Evolutionary conservation across 1,140 invertebrate genomes (phyloP).

Genomic region (Drosophila lacertosa): DNA sequence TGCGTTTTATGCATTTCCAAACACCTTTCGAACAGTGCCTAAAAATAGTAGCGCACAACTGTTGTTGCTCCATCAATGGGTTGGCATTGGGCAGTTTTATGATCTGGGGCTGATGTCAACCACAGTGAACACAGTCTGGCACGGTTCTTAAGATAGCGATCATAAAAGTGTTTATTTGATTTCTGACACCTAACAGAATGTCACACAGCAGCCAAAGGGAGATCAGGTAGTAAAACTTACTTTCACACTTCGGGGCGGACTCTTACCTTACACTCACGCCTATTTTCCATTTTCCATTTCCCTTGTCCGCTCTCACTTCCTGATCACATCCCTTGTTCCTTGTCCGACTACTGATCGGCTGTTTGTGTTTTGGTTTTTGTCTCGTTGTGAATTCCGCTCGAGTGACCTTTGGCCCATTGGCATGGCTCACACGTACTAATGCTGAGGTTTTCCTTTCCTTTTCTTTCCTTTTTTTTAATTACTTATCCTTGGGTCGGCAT

Average conservation of each 20-base stretch:
- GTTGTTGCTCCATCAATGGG: constrained; percentile 38
- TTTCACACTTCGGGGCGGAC: constrained; percentile 33
- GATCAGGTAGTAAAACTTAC: constrained; percentile 60
- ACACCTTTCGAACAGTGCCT: constrained; percentile 52
- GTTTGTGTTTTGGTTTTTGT: constrained; percentile 35
- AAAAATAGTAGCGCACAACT: constrained; percentile 14
- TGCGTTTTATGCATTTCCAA: constrained; percentile 70
- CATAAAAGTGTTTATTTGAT: constrained; percentile 78
- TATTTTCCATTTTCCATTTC: constrained; percentile 6
- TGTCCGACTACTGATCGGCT: not conserved
- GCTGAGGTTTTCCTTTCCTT: constrained; percentile 26
- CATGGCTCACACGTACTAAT: constrained; percentile 61
- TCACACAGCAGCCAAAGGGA: constrained; percentile 4
- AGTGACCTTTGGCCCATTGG: constrained; percentile 50
- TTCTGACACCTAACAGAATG: constrained; percentile 50
- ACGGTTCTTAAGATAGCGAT: constrained; percentile 45
- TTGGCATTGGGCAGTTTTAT: constrained; percentile 25
- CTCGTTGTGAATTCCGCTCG: constrained; percentile 71
- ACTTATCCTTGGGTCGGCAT: constrained; percentile 51
- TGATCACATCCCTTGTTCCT: constrained; percentile 39
- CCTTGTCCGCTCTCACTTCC: constrained; percentile 34
- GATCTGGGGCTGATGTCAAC: constrained; percentile 28
- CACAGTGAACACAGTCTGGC: constrained; percentile 41
- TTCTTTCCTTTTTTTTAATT: constrained; percentile 56
- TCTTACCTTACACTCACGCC: constrained; percentile 26